A percentile compares a stretch with the other conserved stretches of the same genome.
phyloP scores from a whole-genome alignment of 1,140 invertebrate species.

The Melipona quadrifasciata region DNA sequence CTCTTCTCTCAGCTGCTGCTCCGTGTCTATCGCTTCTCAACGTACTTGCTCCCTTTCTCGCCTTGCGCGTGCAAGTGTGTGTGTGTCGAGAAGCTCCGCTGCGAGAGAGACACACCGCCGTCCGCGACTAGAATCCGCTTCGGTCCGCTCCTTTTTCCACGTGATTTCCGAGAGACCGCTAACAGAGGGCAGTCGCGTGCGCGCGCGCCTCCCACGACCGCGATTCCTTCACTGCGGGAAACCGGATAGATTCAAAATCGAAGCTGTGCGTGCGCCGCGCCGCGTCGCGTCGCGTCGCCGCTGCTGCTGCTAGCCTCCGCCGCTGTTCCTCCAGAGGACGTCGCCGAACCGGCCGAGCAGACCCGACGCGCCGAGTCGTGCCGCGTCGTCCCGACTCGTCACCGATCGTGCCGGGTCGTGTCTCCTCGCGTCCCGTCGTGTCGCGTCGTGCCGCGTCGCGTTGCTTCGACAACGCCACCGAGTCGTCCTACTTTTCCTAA shows the following conservation, averaged over 20 bases:
- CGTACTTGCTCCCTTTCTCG: not conserved
- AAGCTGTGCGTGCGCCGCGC: conserved; percentile 17
- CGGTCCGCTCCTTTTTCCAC: conserved; percentile 37
- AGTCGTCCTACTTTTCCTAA: conserved; percentile 12
- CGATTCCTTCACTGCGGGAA: conserved; percentile 53
- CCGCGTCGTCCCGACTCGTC: not conserved
- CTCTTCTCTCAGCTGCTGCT: not conserved
- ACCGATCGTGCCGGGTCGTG: conserved; percentile 19
- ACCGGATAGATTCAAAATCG: conserved; percentile 48
- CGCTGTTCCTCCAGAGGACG: conserved; percentile 19
- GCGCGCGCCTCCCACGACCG: conserved; percentile 54
- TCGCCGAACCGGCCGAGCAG: conserved; percentile 15
- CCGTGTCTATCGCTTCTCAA: not conserved
- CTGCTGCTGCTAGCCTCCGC: not conserved
- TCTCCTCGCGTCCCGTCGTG: conserved; percentile 12
- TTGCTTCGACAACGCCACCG: conserved; percentile 3
- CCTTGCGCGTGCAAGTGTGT: not conserved
- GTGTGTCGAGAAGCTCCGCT: not conserved
- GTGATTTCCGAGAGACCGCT: conserved; percentile 48
- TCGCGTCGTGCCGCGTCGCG: not conserved
- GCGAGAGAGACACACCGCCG: not conserved
- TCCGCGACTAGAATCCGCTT: conserved; percentile 9
- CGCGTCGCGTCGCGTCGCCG: not conserved
- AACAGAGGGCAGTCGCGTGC: conserved; percentile 47
- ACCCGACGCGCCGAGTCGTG: conserved; percentile 24